These are phyloP conservation scores for Holacanthus passer DNA, from an alignment of 2,113 vertebrate genomes.

Conservation along the genomic window DNA sequence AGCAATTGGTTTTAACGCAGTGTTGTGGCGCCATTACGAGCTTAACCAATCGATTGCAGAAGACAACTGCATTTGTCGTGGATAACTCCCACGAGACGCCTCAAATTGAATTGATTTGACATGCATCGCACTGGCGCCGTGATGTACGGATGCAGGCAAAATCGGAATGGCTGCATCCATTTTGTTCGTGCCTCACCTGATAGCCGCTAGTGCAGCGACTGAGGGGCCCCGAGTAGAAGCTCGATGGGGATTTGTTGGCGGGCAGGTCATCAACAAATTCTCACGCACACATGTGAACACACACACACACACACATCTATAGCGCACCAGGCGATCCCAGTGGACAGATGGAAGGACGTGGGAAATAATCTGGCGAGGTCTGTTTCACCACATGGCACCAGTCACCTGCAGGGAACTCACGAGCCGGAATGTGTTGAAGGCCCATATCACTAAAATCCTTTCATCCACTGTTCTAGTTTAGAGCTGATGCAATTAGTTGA, in stretches of 20 bases:
- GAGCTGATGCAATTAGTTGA: no score
- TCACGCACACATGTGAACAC: background rate
- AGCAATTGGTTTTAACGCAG: constrained; percentile 42
- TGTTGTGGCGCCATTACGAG: constrained; percentile 51
- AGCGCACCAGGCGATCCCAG: background rate
- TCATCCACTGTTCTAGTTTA: no score
- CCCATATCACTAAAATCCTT: no score
- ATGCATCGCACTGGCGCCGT: constrained; percentile 6
- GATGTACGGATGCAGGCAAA: constrained; percentile 6
- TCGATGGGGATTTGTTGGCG: constrained; percentile 4
- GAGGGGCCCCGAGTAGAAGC: background rate
- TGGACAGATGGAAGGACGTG: constrained; percentile 43
- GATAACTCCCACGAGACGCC: constrained; percentile 38
- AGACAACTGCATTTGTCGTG: constrained; percentile 38
- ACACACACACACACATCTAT: background rate
- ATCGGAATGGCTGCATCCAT: background rate
- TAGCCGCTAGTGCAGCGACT: constrained; percentile 9
- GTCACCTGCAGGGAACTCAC: background rate
- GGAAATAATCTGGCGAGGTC: constrained; percentile 37
- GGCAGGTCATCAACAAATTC: background rate
- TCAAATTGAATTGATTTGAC: constrained; percentile 45
- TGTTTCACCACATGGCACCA: constrained; percentile 13
- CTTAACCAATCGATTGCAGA: constrained; percentile 57
- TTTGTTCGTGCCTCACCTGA: background rate
- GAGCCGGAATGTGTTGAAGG: no score